Conservation (phyloP, 37 sponge, comb jelly and placozoan genomes). For the Cladorhizidae sp. region DNA sequence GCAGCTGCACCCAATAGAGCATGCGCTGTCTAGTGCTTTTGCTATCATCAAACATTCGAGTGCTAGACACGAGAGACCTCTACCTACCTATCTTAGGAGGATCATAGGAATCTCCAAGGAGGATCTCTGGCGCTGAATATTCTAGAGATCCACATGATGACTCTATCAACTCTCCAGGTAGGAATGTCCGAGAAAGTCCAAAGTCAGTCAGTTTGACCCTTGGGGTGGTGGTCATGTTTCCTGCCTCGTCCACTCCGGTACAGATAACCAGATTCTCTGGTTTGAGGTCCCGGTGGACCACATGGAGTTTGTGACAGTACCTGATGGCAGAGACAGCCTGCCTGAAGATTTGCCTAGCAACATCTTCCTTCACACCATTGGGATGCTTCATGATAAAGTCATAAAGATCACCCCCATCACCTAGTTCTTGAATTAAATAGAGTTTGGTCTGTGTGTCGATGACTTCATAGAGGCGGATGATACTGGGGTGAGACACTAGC, state of each 20-base stretch:
- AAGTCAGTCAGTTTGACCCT: constrained; percentile 93
- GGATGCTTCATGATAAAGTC: constrained; percentile 92
- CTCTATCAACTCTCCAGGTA: constrained; percentile 92
- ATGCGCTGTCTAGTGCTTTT: too few relatives aligned
- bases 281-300: constrained; percentile 96
- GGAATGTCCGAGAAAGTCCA: constrained; percentile 89
- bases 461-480: constrained; percentile 95
- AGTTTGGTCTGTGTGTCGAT: constrained; percentile 95
- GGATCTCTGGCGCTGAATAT: constrained; percentile 97
- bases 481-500: constrained; percentile 91
- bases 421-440: constrained; percentile 94
- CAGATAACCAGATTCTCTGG: constrained; percentile 97
- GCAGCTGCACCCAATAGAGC: too few relatives aligned
- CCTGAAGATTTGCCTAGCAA: constrained; percentile 70
- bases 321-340: constrained; percentile 91
- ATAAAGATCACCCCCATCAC: constrained; percentile 94
- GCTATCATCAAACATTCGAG: too few relatives aligned
- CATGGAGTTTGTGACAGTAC: constrained; percentile 95
- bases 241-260: constrained; percentile 17
- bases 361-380: constrained; percentile 76
- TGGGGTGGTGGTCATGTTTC: neutral
- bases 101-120: constrained; percentile 93
- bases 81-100: constrained; percentile 88
- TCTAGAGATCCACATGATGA: constrained; percentile 93
- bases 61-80: too few relatives aligned